A percentile compares a stretch with the other conserved stretches of the same genome.
These are phyloP conservation scores for Chlorodrepanis virens DNA, from an alignment of 2,113 vertebrate species.

Conservation along the genomic window DNA sequence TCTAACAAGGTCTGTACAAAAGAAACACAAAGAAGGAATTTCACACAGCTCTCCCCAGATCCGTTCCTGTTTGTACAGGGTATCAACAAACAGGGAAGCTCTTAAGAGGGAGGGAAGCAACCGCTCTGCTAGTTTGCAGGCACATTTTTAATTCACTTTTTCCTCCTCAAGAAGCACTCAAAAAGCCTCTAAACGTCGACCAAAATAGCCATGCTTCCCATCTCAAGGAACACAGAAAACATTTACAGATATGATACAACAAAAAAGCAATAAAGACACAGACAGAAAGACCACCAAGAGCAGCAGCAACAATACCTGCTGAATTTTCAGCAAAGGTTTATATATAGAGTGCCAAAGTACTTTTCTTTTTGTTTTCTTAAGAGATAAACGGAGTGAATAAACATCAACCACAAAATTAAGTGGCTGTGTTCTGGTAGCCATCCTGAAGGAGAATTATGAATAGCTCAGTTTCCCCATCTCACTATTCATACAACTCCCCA, in stretches of 20 bases:
- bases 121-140: not conserved
- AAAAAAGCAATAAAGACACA: constrained; percentile 6
- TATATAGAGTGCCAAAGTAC: not conserved
- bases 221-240: not conserved
- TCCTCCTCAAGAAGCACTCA: not conserved
- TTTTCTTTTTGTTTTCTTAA: not conserved
- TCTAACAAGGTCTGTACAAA: not conserved
- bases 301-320: not conserved
- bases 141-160: not conserved
- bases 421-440: not conserved
- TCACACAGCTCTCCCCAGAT: not conserved
- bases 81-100: not conserved
- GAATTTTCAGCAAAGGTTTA: not conserved
- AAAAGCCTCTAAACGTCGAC: not conserved
- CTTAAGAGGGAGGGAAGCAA: not conserved
- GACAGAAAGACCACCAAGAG: not conserved
- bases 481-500: not conserved
- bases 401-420: not conserved
- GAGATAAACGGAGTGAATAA: not conserved
- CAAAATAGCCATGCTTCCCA: not conserved
- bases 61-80: not conserved
- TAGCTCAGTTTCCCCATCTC: not conserved
- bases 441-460: not conserved
- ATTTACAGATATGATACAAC: not conserved
- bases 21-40: not conserved